These are phyloP conservation scores for Ptiloglossa arizonensis DNA, from an alignment of 1,140 invertebrate genomes.

Conservation along the genomic window DNA sequence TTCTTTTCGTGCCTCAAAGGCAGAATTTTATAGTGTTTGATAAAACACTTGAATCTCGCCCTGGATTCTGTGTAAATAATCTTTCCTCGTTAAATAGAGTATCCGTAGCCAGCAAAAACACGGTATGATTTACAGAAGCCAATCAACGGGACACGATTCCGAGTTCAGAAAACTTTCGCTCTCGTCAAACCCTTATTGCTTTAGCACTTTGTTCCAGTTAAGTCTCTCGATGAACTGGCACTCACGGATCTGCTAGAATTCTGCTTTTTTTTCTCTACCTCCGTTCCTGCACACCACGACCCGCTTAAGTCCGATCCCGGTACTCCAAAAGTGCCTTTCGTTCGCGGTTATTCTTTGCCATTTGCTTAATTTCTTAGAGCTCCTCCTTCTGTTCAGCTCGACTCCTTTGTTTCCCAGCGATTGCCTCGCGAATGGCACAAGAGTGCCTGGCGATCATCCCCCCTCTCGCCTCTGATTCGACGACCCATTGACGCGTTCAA, in stretches of 20 bases:
- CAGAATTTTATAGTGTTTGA: too few species aligned
- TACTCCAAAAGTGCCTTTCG: too few species aligned
- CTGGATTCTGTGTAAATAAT: too few species aligned
- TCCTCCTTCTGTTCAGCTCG: neutral
- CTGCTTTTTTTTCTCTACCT: neutral
- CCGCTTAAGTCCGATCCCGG: slow-evolving; percentile 4
- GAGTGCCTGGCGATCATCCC: neutral
- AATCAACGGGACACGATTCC: neutral
- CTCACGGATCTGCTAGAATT: slow-evolving; percentile 1
- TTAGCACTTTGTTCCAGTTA: slow-evolving; percentile 46
- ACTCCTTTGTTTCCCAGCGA: slow-evolving; percentile 17
- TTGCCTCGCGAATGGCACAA: slow-evolving; percentile 7
- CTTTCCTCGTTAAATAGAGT: too few species aligned
- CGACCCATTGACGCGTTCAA: neutral
- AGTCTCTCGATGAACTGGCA: slow-evolving; percentile 42
- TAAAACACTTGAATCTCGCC: too few species aligned
- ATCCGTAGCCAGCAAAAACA: neutral
- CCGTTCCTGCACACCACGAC: neutral
- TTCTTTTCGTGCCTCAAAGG: too few species aligned
- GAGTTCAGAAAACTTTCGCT: slow-evolving; percentile 39
- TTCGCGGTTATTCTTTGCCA: slow-evolving; percentile 41
- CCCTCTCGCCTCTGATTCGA: slow-evolving; percentile 1
- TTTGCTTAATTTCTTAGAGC: slow-evolving; percentile 46
- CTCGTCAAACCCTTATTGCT: slow-evolving; percentile 20
- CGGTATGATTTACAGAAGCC: neutral